phyloP scores from a whole-genome alignment of 1,140 invertebrate species.

The Eufriesea mexicana region DNA sequence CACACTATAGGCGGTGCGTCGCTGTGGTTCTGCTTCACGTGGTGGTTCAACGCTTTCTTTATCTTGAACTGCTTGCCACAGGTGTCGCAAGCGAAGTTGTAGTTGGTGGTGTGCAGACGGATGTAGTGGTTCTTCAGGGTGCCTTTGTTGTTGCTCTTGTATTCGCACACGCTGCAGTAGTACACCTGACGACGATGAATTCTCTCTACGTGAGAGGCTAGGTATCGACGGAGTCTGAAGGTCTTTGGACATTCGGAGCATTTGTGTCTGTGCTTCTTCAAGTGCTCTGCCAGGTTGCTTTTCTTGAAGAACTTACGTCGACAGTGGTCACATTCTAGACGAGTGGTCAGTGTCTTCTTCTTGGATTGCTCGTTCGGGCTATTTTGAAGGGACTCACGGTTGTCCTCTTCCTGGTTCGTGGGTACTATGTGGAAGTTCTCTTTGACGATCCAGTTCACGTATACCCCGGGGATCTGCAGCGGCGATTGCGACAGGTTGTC shows the following conservation, averaged over 20 bases:
- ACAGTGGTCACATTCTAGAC: conserved; percentile 61
- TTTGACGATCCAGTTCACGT: conserved; percentile 26
- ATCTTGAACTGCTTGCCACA: conserved; percentile 79
- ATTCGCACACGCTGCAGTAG: conserved; percentile 71
- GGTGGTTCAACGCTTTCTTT: conserved; percentile 71
- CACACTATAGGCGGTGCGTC: conserved; percentile 79
- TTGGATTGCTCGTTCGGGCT: not conserved
- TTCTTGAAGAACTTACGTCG: conserved; percentile 79
- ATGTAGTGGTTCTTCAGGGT: conserved; percentile 84
- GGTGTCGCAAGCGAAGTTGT: conserved; percentile 71
- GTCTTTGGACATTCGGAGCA: conserved; percentile 67
- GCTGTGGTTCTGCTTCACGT: conserved; percentile 67
- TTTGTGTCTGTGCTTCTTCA: conserved; percentile 73
- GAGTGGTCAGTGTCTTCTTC: not conserved
- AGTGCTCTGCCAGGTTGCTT: conserved; percentile 78
- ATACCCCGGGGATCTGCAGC: not conserved
- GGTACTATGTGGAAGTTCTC: not conserved
- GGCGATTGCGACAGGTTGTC: not conserved
- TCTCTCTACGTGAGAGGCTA: conserved; percentile 77
- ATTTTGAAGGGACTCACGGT: not conserved
- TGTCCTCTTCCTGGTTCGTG: not conserved
- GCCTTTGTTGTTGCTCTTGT: conserved; percentile 80
- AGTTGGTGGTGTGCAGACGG: conserved; percentile 68
- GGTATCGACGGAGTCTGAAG: conserved; percentile 60
- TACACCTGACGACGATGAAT: conserved; percentile 58